Evolutionary conservation across 2,113 vertebrate species (phyloP).

Genomic region (Catharus bicknelli): DNA sequence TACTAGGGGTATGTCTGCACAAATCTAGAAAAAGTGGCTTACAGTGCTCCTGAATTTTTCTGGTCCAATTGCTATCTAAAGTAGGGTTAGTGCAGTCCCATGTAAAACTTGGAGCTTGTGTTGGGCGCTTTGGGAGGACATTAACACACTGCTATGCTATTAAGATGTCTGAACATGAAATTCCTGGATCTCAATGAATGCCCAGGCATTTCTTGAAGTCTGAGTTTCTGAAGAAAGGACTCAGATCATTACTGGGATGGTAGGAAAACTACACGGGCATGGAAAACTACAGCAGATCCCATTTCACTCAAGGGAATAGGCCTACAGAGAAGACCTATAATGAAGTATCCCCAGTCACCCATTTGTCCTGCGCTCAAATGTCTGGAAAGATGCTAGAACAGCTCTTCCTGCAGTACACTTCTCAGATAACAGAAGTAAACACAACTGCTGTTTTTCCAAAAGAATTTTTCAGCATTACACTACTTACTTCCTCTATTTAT

Average conservation of each 20-base stretch:
- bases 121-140: background rate
- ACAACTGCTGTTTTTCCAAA: background rate
- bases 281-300: background rate
- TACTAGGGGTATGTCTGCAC: background rate
- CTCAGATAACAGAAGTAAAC: background rate
- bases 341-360: background rate
- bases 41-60: background rate
- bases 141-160: background rate
- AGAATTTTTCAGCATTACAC: background rate
- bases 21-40: background rate
- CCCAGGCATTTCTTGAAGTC: background rate
- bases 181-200: background rate
- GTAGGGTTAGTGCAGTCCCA: rapidly evolving
- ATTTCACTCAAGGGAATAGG: background rate
- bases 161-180: background rate
- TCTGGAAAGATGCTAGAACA: background rate
- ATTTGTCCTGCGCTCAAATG: background rate
- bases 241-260: background rate
- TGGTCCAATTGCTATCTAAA: background rate
- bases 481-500: background rate
- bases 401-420: background rate
- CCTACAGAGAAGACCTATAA: background rate
- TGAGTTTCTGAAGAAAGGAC: background rate
- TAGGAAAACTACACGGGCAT: too few relatives aligned
- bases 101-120: rapidly evolving